Evolutionary conservation across 2,113 vertebrate species (phyloP), one percentile per base, ranked within the genome.

Genomic region (Himantopus leucocephalus): DNA sequence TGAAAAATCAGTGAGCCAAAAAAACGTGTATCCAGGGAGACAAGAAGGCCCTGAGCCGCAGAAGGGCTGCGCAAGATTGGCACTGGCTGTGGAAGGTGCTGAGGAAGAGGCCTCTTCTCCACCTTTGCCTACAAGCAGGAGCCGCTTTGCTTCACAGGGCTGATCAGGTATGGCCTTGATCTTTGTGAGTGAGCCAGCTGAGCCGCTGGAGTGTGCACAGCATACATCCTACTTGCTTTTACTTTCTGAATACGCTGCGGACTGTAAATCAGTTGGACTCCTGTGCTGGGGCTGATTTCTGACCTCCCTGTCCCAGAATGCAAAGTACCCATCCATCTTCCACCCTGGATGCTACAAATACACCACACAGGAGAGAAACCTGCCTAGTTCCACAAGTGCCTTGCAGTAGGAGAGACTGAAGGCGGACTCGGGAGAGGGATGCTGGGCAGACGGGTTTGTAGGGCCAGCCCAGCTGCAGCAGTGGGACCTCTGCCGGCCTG

Each of bases 1-100:
- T 83, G 68, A 95, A 96, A 89, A 95, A 84, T 73, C 32, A 66
- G 43, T 56, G 71, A 90, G 74, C 37, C 34, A 90, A 85, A 81
- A 85, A 85, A 70, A 8, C 17, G 37, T 73, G 85, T 72, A 81
- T 59, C 47, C 68, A 50, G 56, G 71, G 85, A 81, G 63, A 90
- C 45, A 41, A 80, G 85, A 56, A 87, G 41, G 43, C 30, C 59
- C 16, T 0, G 2, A 76, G 53, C 68, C 60, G 76, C 52, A 81
- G 59, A 83, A 93, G 23, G 21, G 76, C 91, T 80, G 82, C 3
- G 6, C 18, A 37, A 66, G 67, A 39, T 10, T 3, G 2, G 29
- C 50, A 76, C 13, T 4, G 2, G n/a, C 63, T 86, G 16, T 62
- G 35, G 59, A 47, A 72, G 67, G n/a, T 0, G 2, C 2, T 2